phyloP scores from a whole-genome alignment of 2,888 invertebrate genomes.

The Napeogenes sylphis region DNA sequence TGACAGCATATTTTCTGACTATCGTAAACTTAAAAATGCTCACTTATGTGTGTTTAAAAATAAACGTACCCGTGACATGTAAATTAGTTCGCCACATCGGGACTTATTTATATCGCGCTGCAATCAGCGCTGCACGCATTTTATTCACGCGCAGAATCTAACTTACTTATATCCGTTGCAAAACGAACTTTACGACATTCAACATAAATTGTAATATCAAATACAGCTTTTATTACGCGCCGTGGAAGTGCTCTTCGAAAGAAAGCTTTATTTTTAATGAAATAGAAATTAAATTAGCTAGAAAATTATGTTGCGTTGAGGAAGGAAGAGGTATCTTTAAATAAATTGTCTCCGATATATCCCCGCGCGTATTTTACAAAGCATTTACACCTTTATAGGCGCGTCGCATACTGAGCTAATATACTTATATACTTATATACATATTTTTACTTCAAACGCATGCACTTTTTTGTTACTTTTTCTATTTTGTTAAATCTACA shows the following conservation, averaged over 20 bases:
- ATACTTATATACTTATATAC: too few relatives aligned
- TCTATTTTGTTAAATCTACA: too few relatives aligned
- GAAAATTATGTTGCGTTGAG: constrained; percentile 31
- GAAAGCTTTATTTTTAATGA: constrained; percentile 4
- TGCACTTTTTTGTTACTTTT: too few relatives aligned
- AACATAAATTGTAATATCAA: constrained; percentile 17
- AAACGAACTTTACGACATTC: constrained; percentile 12
- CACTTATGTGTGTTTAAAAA: constrained; percentile 37
- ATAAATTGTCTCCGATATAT: constrained; percentile 70
- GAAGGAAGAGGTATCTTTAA: constrained; percentile 47
- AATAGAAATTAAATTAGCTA: constrained; percentile 30
- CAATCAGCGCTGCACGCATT: constrained; percentile 50
- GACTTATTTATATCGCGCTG: constrained; percentile 49
- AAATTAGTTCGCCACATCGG: constrained; percentile 42
- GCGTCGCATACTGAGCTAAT: constrained; percentile 39
- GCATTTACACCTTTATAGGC: constrained; percentile 61
- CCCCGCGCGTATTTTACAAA: constrained; percentile 61
- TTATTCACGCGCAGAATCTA: constrained; percentile 24
- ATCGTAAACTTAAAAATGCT: constrained; percentile 24
- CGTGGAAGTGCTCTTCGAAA: not conserved
- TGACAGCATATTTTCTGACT: constrained; percentile 22
- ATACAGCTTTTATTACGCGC: not conserved
- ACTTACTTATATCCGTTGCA: not conserved
- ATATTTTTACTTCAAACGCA: too few relatives aligned
- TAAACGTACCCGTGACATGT: constrained; percentile 45